Percentiles rank a stretch among this genome's conserved stretches.
Evolutionary conservation across 2,797 vertebrate species (phyloP).

Genomic region (Schizothorax lantsangensis): DNA sequence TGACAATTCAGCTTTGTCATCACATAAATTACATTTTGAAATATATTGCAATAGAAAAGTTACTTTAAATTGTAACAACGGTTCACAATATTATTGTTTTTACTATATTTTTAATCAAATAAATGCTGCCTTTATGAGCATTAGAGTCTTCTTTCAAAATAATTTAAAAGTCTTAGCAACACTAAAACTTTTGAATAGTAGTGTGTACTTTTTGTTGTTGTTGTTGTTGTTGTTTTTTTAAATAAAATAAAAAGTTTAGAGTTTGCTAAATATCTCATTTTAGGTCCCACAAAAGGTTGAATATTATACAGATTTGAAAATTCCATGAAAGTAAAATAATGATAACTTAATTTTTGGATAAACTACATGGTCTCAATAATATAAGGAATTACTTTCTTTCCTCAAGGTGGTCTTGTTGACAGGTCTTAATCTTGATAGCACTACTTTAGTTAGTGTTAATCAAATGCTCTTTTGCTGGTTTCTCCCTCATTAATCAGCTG

Average conservation of each 20-base stretch:
- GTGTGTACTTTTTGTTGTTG: background rate
- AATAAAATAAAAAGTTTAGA: background rate
- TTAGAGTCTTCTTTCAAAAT: background rate
- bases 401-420: conserved; percentile 16
- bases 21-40: background rate
- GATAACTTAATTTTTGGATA: background rate
- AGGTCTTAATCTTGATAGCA: conserved; percentile 25
- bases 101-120: background rate
- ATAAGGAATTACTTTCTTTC: background rate
- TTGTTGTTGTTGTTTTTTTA: too few species aligned
- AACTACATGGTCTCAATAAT: background rate
- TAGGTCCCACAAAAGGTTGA: background rate
- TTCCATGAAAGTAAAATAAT: background rate
- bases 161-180: background rate
- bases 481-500: conserved; percentile 36
- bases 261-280: background rate
- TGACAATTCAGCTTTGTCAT: background rate
- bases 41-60: background rate
- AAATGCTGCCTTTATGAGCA: background rate
- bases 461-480: conserved; percentile 8
- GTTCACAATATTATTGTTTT: background rate
- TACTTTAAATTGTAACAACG: background rate
- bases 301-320: background rate
- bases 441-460: conserved; percentile 27
- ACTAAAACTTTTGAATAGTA: background rate